Base-by-base conservation (phyloP, 2,888 invertebrate genomes). In the Spisula solida region DNA sequence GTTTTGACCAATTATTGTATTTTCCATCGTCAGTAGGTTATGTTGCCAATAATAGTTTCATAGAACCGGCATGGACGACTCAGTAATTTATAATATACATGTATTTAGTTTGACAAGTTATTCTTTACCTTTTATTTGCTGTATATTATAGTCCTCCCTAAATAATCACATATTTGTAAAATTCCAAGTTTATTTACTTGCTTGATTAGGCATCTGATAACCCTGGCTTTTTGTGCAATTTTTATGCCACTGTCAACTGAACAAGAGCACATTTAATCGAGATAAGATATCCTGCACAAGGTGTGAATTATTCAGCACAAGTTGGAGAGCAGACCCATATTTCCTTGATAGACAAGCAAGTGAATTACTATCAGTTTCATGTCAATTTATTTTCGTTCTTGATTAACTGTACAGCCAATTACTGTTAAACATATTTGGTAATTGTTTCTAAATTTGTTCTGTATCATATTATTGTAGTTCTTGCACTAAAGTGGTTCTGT, bases 131-230 rank as follows among this genome's bases (percentile, higher is more conserved):
- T 66, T 66, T 20, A 66, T 66, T 66, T 66, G 20, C 60, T 60
- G 25, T 66, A 25, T 25, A 66, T 20, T 66, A 25, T 66, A 66
- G 60, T 25, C 25, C 60, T 41, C 56, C 10, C 25, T 66, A 12
- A n/a, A 66, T 66, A 66, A 25, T 66, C 60, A 66, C 60, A 25
- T 25, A 66, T 25, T 25, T 66, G 25, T 66, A 66, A 66, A 66
- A 66, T 25, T 66, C 60, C 60, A 66, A 66, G 60, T 66, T 66
- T 66, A 25, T 25, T 25, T 66, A 66, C 60, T 66, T 10, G 60
- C 60, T 66, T 66, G 25, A 6, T n/a, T 66, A 66, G 60, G 60
- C 60, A 66, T 66, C 60, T 25, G 60, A 25, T 66, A 66, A 66
- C 25, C 60, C 60, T 10, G 25, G 60, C 60, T 66, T 66, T 20